Evolutionary conservation across 23 tunicate genomes (phyloP).

Genomic region (Styela clava): DNA sequence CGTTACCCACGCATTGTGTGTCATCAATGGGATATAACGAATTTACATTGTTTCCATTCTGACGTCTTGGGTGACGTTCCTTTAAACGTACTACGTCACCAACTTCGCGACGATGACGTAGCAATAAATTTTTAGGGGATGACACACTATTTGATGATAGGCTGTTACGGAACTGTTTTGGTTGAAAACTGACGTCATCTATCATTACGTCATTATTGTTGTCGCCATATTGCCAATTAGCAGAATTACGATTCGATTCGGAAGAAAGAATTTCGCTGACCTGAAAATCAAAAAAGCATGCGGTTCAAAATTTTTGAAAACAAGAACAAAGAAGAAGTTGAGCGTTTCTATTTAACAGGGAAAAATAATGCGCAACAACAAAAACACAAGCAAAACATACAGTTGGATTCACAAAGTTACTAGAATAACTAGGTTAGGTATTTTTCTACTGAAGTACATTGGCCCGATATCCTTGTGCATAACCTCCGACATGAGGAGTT

Average conservation of each 20-base stretch:
- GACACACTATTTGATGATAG: neutral
- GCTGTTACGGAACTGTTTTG: neutral
- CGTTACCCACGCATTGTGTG: neutral
- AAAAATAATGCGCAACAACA: too few relatives aligned
- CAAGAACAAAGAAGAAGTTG: too few relatives aligned
- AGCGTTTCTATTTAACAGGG: too few relatives aligned
- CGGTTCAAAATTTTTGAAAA: too few relatives aligned
- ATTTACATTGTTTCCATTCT: neutral
- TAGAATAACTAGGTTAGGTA: too few relatives aligned
- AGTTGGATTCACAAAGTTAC: too few relatives aligned
- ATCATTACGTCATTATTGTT: neutral
- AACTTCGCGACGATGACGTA: slow-evolving; percentile 31
- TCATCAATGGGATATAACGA: slow-evolving; percentile 8
- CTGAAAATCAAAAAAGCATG: too few relatives aligned
- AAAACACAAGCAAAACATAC: too few relatives aligned
- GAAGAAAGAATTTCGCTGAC: slow-evolving; percentile 21
- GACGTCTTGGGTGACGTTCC: slow-evolving; percentile 7
- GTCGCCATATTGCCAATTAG: slow-evolving; percentile 5
- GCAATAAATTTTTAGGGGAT: slow-evolving; percentile 7
- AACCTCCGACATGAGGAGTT: too few relatives aligned
- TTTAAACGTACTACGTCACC: slow-evolving; percentile 25
- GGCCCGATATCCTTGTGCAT: too few relatives aligned
- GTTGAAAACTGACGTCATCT: neutral
- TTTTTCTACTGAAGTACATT: too few relatives aligned
- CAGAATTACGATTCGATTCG: slow-evolving; percentile 7